Percentiles rank a stretch among this genome's conserved stretches.
phyloP scores from a whole-genome alignment of 2,797 vertebrate genomes.

The Centroberyx gerrardi region DNA sequence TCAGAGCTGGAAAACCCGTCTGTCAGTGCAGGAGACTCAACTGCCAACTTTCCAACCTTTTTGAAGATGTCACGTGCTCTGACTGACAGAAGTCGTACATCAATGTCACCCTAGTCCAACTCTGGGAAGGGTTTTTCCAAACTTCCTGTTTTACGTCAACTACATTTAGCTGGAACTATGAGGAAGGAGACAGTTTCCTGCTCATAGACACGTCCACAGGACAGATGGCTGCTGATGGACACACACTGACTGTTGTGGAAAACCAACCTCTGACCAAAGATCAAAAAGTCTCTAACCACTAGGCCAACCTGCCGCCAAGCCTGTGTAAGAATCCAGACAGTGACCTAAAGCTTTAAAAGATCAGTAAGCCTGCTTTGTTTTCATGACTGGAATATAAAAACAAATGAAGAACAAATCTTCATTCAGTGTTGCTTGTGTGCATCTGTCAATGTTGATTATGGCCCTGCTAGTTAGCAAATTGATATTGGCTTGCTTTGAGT shows the following conservation, averaged over 20 bases:
- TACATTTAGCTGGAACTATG: background rate
- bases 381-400: background rate
- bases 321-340: too few species aligned
- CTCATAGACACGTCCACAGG: background rate
- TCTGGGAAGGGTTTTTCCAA: conserved; percentile 48
- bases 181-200: conserved; percentile 13
- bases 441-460: background rate
- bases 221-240: background rate
- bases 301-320: too few species aligned
- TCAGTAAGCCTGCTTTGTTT: background rate
- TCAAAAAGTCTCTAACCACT: background rate
- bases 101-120: background rate
- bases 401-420: background rate
- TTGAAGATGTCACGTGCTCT: background rate
- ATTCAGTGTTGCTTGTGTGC: background rate
- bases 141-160: conserved; percentile 61
- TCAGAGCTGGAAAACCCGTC: background rate
- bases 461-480: background rate
- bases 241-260: background rate
- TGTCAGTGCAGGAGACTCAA: background rate
- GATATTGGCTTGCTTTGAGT: background rate
- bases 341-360: background rate
- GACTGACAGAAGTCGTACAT: conserved; percentile 1
- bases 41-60: background rate
- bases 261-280: background rate